phyloP scores from a whole-genome alignment of 2,113 vertebrate species.

The Copsychus sechellarum region DNA sequence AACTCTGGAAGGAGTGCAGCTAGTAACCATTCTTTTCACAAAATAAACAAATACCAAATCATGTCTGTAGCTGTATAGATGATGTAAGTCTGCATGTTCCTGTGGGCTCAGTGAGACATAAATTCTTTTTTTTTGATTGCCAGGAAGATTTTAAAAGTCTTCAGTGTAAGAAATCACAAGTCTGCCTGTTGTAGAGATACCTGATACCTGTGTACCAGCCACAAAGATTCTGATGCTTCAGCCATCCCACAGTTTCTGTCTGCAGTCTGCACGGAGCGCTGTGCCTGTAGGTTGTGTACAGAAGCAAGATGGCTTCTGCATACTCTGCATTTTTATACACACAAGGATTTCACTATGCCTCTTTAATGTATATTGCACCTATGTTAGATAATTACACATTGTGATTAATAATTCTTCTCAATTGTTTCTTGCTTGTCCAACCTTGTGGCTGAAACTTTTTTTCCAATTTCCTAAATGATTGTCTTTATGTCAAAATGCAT shows the following conservation, averaged over 20 bases:
- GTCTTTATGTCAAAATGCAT: neutral
- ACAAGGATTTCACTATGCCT: neutral
- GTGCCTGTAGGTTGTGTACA: neutral
- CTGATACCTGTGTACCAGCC: neutral
- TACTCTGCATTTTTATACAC: neutral
- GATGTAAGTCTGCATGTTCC: neutral
- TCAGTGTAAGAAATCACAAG: neutral
- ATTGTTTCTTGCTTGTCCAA: neutral
- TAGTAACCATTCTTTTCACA: neutral
- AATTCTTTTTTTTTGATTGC: neutral
- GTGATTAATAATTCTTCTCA: neutral
- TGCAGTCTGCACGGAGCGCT: neutral
- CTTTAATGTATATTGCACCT: neutral
- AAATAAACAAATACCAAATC: neutral
- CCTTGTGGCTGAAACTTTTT: neutral
- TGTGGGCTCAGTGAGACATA: neutral
- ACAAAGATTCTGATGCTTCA: neutral
- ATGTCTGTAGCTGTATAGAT: neutral
- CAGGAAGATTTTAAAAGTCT: neutral
- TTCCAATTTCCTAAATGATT: neutral
- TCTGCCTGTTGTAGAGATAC: neutral
- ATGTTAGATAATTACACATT: neutral
- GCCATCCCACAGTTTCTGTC: neutral
- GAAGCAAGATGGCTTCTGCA: constrained; percentile 27
- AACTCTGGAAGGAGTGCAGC: neutral